phyloP scores from a whole-genome alignment of 92 coral and sea anemone genomes.

The Phymanthus crucifer region DNA sequence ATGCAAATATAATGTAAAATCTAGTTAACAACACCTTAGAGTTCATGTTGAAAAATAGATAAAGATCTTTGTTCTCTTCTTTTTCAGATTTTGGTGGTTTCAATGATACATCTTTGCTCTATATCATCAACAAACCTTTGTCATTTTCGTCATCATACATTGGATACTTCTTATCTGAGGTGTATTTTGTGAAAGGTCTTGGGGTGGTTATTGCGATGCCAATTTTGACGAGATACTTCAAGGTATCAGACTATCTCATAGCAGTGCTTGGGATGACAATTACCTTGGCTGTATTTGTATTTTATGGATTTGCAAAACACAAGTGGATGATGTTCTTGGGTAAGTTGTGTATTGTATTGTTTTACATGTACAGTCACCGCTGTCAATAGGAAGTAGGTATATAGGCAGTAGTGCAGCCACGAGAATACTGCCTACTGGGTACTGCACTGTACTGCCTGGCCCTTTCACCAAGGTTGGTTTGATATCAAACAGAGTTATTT shows the following conservation, averaged over 20 bases:
- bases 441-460: no score
- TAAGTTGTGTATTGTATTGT: conserved; percentile 27
- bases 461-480: no score
- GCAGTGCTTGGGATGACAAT: conserved; percentile 62
- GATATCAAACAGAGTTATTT: no score
- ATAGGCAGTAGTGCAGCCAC: no score
- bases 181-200: conserved; percentile 57
- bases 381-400: background rate
- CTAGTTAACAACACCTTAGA: no score
- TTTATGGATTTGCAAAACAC: conserved; percentile 70
- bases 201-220: conserved; percentile 85
- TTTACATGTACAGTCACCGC: background rate
- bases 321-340: conserved; percentile 89
- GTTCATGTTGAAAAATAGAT: background rate
- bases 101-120: conserved; percentile 72
- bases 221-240: conserved; percentile 51
- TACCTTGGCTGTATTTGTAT: conserved; percentile 49
- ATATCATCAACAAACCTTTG: conserved; percentile 71
- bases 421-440: no score
- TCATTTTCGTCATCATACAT: conserved; percentile 67
- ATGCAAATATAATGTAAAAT: no score
- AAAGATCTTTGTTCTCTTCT: background rate
- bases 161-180: conserved; percentile 80
- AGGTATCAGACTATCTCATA: conserved; percentile 73
- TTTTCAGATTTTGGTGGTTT: conserved; percentile 83